These are phyloP conservation scores for Chironomus tepperi DNA, from an alignment of 1,140 invertebrate genomes.

Conservation along the genomic window DNA sequence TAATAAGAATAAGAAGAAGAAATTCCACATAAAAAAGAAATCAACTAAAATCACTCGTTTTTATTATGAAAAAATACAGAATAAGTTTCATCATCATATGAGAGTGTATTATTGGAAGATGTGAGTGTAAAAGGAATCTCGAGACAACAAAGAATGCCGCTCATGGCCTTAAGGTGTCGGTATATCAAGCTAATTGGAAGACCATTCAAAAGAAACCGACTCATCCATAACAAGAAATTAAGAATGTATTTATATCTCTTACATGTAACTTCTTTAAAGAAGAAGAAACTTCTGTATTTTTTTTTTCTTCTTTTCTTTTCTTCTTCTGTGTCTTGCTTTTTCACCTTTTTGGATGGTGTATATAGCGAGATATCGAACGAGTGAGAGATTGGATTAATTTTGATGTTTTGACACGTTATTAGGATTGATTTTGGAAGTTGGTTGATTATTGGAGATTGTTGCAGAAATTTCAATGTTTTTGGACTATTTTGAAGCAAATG, in stretches of 20 bases:
- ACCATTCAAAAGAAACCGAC: constrained; percentile 23
- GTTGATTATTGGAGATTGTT: too few species aligned
- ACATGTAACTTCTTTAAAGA: constrained; percentile 21
- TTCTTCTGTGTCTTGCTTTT: neutral
- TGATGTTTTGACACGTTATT: too few species aligned
- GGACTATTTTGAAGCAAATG: too few species aligned
- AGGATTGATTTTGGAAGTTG: too few species aligned
- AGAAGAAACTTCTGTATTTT: constrained; percentile 22
- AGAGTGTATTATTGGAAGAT: constrained; percentile 21
- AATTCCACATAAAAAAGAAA: too few species aligned
- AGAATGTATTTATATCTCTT: constrained; percentile 24
- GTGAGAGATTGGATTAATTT: too few species aligned
- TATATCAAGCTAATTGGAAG: constrained; percentile 21
- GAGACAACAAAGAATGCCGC: constrained; percentile 16
- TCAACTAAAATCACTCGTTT: too few species aligned
- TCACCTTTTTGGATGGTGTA: too few species aligned
- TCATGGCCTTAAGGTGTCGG: constrained; percentile 16
- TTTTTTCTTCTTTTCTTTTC: neutral
- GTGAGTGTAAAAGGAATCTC: constrained; percentile 9
- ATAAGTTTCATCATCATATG: neutral
- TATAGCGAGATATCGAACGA: too few species aligned
- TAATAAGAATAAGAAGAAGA: neutral
- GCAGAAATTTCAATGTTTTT: too few species aligned
- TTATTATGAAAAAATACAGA: neutral
- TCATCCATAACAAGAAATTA: constrained; percentile 23